Evolutionary conservation across 2,797 vertebrate genomes (phyloP).

Genomic region (Microtus obscurus): DNA sequence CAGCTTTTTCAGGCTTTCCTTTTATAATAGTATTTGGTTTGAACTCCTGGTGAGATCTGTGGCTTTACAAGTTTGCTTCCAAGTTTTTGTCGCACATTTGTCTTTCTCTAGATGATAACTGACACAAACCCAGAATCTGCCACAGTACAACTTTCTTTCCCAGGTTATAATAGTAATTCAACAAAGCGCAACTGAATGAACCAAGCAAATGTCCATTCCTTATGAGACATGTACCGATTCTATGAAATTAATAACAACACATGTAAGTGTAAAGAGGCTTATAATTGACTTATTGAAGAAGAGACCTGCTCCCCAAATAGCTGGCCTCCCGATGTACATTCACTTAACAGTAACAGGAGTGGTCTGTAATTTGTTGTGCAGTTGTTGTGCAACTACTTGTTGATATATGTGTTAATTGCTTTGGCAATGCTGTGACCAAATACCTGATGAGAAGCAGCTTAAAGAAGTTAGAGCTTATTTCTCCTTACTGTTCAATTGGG

Average conservation of each 20-base stretch:
- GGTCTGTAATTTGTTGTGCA: neutral
- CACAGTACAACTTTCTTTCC: neutral
- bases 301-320: neutral
- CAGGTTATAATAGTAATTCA: neutral
- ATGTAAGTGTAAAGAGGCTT: neutral
- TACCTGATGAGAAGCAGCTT: neutral
- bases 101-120: neutral
- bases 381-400: neutral
- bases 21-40: neutral
- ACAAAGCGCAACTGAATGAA: neutral
- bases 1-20: neutral
- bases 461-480: neutral
- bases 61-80: constrained; percentile 15
- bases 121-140: neutral
- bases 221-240: neutral
- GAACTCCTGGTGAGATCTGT: neutral
- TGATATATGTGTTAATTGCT: neutral
- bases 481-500: neutral
- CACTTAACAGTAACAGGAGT: neutral
- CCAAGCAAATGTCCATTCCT: neutral
- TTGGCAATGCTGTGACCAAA: neutral
- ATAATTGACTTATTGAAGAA: neutral
- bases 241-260: neutral
- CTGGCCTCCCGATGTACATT: neutral
- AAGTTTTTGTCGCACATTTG: neutral